Base-by-base conservation (phyloP, 2,888 invertebrate genomes). In the Aporophyla nigra region DNA sequence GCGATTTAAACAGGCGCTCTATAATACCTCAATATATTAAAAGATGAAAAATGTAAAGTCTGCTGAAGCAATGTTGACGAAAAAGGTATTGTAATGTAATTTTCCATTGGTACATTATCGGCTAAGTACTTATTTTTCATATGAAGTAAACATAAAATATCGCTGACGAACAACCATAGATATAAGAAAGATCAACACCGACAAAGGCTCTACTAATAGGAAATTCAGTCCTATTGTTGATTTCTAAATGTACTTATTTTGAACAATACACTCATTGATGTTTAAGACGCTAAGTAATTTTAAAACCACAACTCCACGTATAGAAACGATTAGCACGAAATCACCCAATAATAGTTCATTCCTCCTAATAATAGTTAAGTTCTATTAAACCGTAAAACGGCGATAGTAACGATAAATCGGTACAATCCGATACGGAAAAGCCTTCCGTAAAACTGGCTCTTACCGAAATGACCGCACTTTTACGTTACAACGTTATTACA, bases 401-500 rank as follows among this genome's bases (percentile, higher is more conserved):
- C 51, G 27, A 80, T 70, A 79, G 67, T 79, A 78, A 67, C 86
- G 75, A 89, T 88, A 87, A 87, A 90, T 90, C 79, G 86, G 79
- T 84, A 75, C 87, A 90, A 90, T 90, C 86, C 80, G 86, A 90
- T 86, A 74, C 84, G 83, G 83, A 82, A 89, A 87, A 80, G 78
- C 80, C 85, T 87, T 86, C 74, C 62, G 74, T 76, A 83, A 84
- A 77, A 79, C 83, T 76, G 72, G 72, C 79, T 87, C 86, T 88
- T 87, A 88, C 83, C 80, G 76, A 86, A 93, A 92, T 89, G 90
- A 87, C 91, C 89, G 78, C 80, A 87, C 86, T 91, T 90, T 87
- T 87, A 87, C 86, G 87, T 90, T 88, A 91, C 91, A 89, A 83
- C 89, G 86, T 90, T 89, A 90, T 92, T 90, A 88, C 87, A 78